These are phyloP conservation scores for Enteromius fasciolatus DNA, from an alignment of 2,797 vertebrate genomes.

Conservation along the genomic window DNA sequence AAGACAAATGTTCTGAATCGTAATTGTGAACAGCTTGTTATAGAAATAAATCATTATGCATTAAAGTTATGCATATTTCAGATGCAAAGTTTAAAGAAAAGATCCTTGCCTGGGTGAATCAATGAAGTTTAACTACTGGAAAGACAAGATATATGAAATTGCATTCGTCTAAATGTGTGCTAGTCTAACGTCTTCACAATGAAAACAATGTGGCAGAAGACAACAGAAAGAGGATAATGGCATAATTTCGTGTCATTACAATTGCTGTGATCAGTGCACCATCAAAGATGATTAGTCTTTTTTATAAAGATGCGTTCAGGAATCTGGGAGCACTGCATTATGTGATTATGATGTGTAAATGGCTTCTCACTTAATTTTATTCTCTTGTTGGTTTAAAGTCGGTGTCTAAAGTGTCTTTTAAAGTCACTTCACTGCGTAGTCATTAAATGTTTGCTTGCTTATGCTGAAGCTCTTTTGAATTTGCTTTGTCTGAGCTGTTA, in stretches of 20 bases:
- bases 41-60: conserved; percentile 6
- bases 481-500: background rate
- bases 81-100: background rate
- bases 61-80: background rate
- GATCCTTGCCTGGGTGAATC: conserved; percentile 1
- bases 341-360: conserved; percentile 16
- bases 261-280: conserved; percentile 1
- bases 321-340: background rate
- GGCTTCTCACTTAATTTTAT: conserved; percentile 13
- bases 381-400: conserved; percentile 24
- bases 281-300: conserved; percentile 20
- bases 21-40: background rate
- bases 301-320: conserved; percentile 15
- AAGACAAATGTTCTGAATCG: conserved; percentile 6
- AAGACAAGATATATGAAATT: background rate
- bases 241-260: conserved; percentile 8
- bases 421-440: background rate
- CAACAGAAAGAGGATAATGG: conserved; percentile 24
- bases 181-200: background rate
- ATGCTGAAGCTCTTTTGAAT: background rate
- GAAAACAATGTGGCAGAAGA: background rate
- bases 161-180: conserved; percentile 6
- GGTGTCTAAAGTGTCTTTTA: background rate
- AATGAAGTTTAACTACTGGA: background rate
- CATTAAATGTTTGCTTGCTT: background rate